Base-by-base conservation (phyloP, 92 coral and sea anemone species). In the Epizoanthus stellaris region DNA sequence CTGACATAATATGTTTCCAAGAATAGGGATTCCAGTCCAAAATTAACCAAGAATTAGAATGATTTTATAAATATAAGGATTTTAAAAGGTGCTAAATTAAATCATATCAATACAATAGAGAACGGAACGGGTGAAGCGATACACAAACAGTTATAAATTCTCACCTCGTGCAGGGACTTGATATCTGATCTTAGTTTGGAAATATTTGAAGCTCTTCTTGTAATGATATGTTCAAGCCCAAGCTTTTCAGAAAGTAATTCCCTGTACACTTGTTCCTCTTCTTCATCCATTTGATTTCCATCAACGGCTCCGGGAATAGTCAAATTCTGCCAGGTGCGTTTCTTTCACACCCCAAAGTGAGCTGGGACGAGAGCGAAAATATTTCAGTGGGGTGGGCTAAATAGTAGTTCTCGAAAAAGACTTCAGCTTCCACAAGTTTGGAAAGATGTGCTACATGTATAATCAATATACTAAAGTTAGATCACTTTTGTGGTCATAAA, bases 111-210 rank as follows among this genome's bases (percentile, higher is more conserved):
- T n/a, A n/a, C n/a, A n/a, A n/a, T n/a, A n/a, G n/a, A n/a, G n/a
- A n/a, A n/a, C n/a, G n/a, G n/a, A n/a, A n/a, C n/a, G n/a, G n/a
- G n/a, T n/a, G n/a, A 56, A 10, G 19, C 21, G 25, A 79, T 57
- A 8, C 53, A 54, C 17, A 76, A 17, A 6, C 21, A 25, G 9
- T 4, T 14, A 13, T 3, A 36, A 9, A 45, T 19, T 73, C 36
- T 45, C 39, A 91, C 95, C 92, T 88, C 81, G 19, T 86, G 74
- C 34, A 88, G 70, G 21, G 77, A 69, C 62, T 70, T 74, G 30
- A 89, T 85, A 63, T 91, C 86, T 3, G 74, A 4, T 2, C 85
- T 70, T 20, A 91, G 92, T 39, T 82, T 67, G 49, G 87, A 68
- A 56, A 91, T 81, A 62, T 82, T 89, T 34, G 21, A 40, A 60